A percentile compares a stretch with the other conserved stretches of the same genome.
These are phyloP conservation scores for Heliocidaris erythrogramma DNA, from an alignment of 35 echinoderm and acorn worm species.

Conservation along the genomic window DNA sequence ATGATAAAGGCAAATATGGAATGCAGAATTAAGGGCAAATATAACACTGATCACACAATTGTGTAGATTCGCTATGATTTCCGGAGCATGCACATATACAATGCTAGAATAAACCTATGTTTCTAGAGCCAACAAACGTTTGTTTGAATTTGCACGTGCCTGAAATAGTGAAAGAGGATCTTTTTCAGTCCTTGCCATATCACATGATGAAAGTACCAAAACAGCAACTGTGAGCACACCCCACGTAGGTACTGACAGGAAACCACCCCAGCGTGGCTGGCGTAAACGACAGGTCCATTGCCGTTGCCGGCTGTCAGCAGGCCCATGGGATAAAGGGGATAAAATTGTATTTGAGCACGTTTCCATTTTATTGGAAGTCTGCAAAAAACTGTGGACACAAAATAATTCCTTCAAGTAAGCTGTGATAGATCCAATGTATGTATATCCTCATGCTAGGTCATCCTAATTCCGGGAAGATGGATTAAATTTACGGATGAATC, in stretches of 20 bases:
- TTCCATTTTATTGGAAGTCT: background rate
- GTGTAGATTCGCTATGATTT: background rate
- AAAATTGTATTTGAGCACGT: background rate
- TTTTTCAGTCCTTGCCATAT: background rate
- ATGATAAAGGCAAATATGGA: background rate
- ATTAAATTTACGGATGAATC: background rate
- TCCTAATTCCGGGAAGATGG: background rate
- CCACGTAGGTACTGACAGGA: background rate
- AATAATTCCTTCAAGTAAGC: background rate
- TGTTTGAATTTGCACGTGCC: slow-evolving; percentile 16
- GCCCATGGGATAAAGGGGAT: no score
- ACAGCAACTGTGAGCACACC: background rate
- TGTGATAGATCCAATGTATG: background rate
- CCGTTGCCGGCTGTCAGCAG: background rate
- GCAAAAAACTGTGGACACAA: background rate
- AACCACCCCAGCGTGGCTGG: slow-evolving; percentile 6
- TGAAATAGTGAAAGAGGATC: slow-evolving; percentile 19
- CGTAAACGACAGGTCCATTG: background rate
- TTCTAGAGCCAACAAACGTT: background rate
- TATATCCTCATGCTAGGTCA: background rate
- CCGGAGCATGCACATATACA: background rate
- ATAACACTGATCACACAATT: background rate
- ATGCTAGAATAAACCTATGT: background rate
- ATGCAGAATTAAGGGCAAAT: slow-evolving; percentile 3
- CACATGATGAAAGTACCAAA: background rate